Base-by-base conservation (phyloP, 1,140 invertebrate species). In the Micrasema longulum region DNA sequence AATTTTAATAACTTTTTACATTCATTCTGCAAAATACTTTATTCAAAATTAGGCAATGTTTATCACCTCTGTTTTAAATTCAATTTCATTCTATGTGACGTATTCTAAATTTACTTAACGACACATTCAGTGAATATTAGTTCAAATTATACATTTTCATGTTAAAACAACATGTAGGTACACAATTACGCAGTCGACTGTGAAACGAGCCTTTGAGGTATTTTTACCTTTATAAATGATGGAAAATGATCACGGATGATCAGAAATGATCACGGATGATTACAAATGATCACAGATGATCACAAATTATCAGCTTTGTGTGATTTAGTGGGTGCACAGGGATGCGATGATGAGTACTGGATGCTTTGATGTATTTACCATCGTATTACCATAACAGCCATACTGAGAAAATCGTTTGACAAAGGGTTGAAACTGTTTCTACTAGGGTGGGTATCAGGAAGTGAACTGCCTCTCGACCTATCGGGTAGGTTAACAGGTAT, bases 381-480 rank as follows among this genome's bases (percentile, higher is more conserved):
- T 52, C n/a, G 50, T 53, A 35, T 53, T 53, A 53, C 50, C 50
- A 53, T 26, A 53, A 53, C 50, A 53, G 50, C 50, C 22, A 3
- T 45, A 45, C 12, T 26, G 23, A 2, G 20, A 12, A 53, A 26
- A 53, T 23, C 50, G 22, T 53, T 53, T 53, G 50, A 53, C 26
- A 35, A 26, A 23, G 41, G 41, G 11, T 45, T 5, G 41, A 45
- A 45, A 12, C 41, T 16, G 41, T n/a, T n/a, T 45, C 41, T 16
- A n/a, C 11, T 16, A 3, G 41, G 41, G 14, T 45, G 41, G 11
- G 2, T 45, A 45, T n/a, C 11, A 45, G 11, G 7, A 4, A 31
- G 26, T 7, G 26, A 31, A 31, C 26, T 31, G 26, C 26, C 26
- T 31, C 3, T 31, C n/a, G n/a, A n/a, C n/a, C n/a, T n/a, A n/a